These are phyloP conservation scores for Hippocampus mohnikei DNA, from an alignment of 2,113 vertebrate species.

Conservation along the genomic window DNA sequence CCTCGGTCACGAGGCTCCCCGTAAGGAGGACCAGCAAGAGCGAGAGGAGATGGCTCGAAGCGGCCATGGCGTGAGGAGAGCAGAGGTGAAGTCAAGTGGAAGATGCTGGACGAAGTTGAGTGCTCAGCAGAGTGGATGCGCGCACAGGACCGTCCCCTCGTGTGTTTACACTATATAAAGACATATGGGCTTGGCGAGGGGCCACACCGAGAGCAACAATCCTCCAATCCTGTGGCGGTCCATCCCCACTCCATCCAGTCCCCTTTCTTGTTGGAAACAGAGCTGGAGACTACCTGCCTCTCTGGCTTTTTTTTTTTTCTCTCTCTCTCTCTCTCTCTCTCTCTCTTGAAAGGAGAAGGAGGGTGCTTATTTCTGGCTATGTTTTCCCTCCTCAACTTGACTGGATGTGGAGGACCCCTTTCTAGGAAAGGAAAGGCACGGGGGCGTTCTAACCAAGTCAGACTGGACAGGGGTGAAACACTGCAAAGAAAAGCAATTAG, in stretches of 20 bases:
- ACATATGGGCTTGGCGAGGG: slow-evolving; percentile 74
- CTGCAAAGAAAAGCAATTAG: slow-evolving; percentile 62
- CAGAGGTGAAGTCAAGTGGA: slow-evolving; percentile 21
- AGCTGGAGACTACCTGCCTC: slow-evolving; percentile 70
- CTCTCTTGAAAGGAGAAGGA: slow-evolving; percentile 21
- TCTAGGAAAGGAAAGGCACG: slow-evolving; percentile 33
- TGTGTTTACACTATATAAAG: slow-evolving; percentile 80
- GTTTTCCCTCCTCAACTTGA: slow-evolving; percentile 65
- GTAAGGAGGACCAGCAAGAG: slow-evolving; percentile 70
- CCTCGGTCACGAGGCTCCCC: slow-evolving; percentile 69
- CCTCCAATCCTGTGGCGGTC: slow-evolving; percentile 76
- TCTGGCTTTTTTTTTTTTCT: slow-evolving; percentile 25
- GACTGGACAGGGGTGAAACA: slow-evolving; percentile 56
- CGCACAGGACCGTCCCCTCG: slow-evolving; percentile 73
- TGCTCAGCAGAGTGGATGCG: slow-evolving; percentile 58
- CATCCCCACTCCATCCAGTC: slow-evolving; percentile 69
- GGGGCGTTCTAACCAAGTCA: slow-evolving; percentile 56
- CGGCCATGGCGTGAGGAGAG: slow-evolving; percentile 68
- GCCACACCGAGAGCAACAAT: slow-evolving; percentile 69
- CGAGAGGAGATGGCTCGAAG: slow-evolving; percentile 61
- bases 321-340: too few species aligned
- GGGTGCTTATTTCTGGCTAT: slow-evolving; percentile 57
- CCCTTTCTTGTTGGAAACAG: slow-evolving; percentile 46
- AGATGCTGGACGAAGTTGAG: slow-evolving; percentile 39
- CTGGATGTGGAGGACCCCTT: slow-evolving; percentile 49